Evolutionary conservation across 2,888 invertebrate species (phyloP), one percentile per base, ranked within the genome.

Genomic region (Drosophila mulleri): DNA sequence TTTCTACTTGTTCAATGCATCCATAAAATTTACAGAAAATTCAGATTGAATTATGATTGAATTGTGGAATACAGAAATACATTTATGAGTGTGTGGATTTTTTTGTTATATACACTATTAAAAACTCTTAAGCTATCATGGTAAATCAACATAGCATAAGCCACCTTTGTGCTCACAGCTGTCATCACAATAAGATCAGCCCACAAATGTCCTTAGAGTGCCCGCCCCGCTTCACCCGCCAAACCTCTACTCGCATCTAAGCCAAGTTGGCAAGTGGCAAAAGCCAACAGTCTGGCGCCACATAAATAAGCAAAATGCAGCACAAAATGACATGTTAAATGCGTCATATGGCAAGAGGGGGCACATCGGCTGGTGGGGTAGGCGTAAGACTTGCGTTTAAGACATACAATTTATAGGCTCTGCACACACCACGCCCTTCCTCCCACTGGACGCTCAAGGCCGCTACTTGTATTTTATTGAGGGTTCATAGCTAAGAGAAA

Each of bases 271-370:
- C 48, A 64, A 64, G 47, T 29, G 56, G 39, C 67, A 41, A 61
- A 61, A 70, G 32, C 60, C 73, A 72, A 87, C 76, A 71, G 67
- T 59, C 80, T 82, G 88, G 90, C 88, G 90, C 90, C 88, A 80
- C 90, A 86, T 88, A 88, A 88, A 88, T 88, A 89, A 82, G 37
- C 67, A 61, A 66, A 81, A 80, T 86, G 88, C 89, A 73, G 81
- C 89, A 72, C 79, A 63, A 57, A 82, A 83, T 83, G 88, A 80
- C 85, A 85, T 72, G 68, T 72, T 80, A 75, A 82, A 72, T 82
- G 82, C 88, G 73, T 78, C 66, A 67, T 71, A 69, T 42, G 67
- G 35, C 9, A 5, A 9, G n/a, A 1, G 41, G 54, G 54, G 35
- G 3, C 11, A 42, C 14, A 50, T 1, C 20, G 14, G 70, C 45